These are phyloP conservation scores for Cossypha niveicapilla DNA, from an alignment of 2,797 vertebrate species.

Conservation along the genomic window DNA sequence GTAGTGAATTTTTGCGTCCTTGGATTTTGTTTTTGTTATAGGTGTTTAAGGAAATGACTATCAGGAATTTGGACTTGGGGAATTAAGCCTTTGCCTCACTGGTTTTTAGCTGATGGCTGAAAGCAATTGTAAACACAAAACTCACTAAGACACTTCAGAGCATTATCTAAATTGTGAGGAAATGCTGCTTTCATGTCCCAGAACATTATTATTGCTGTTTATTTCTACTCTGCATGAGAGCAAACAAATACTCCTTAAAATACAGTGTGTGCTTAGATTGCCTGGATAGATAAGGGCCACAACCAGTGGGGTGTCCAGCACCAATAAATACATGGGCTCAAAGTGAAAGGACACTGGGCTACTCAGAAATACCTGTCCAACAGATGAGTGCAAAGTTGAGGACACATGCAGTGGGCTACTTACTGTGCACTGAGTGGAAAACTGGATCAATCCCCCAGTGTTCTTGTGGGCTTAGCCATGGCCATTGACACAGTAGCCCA, in stretches of 20 bases:
- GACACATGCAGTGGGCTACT: not conserved
- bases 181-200: not conserved
- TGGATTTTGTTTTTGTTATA: not conserved
- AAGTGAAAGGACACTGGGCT: not conserved
- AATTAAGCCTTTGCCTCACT: not conserved
- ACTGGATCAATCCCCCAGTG: not conserved
- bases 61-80: not conserved
- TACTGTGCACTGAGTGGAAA: not conserved
- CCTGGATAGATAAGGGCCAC: not conserved
- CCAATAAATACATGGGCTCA: rapidly evolving
- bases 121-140: not conserved
- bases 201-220: not conserved
- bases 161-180: not conserved
- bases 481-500: rapidly evolving
- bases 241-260: not conserved
- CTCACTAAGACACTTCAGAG: not conserved
- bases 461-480: not conserved
- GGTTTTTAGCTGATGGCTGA: not conserved
- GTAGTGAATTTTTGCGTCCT: not conserved
- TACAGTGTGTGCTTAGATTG: not conserved
- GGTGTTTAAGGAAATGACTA: not conserved
- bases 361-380: not conserved
- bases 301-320: not conserved
- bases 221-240: not conserved
- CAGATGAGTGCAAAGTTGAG: not conserved